Evolutionary conservation across 37 sponge, comb jelly and placozoan genomes (phyloP).

Genomic region (Cladorhizidae sp.): DNA sequence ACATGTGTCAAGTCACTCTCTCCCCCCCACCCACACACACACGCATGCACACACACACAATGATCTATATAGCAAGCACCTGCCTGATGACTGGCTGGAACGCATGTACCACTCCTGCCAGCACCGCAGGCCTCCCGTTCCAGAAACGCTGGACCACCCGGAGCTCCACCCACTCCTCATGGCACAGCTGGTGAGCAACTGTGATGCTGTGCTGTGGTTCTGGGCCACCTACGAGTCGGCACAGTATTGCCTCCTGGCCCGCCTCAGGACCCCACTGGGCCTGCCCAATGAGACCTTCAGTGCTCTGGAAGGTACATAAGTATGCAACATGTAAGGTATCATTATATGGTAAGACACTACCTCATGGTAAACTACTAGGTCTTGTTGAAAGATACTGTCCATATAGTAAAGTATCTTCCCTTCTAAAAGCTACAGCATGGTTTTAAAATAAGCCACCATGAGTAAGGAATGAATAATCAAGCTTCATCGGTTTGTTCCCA

Average conservation of each 20-base stretch:
- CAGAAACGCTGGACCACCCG: constrained; percentile 64
- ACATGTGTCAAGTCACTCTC: too few relatives aligned
- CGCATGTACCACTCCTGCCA: constrained; percentile 92
- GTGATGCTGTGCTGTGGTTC: constrained; percentile 94
- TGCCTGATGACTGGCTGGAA: constrained; percentile 95
- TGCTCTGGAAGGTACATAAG: constrained; percentile 71
- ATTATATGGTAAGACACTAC: too few relatives aligned
- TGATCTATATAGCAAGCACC: constrained; percentile 77
- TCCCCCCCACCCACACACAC: too few relatives aligned
- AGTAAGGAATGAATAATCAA: too few relatives aligned
- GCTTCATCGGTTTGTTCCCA: too few relatives aligned
- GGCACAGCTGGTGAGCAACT: constrained; percentile 75
- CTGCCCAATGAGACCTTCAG: constrained; percentile 88
- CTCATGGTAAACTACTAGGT: too few relatives aligned
- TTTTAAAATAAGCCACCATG: too few relatives aligned
- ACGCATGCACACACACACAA: too few relatives aligned
- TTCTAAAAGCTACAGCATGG: too few relatives aligned
- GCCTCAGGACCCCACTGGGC: constrained; percentile 92
- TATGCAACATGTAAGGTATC: not conserved
- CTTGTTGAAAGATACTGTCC: too few relatives aligned
- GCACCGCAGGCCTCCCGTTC: constrained; percentile 56
- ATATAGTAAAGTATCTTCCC: too few relatives aligned
- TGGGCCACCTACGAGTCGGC: constrained; percentile 94
- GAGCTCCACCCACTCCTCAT: constrained; percentile 79
- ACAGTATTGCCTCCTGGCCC: constrained; percentile 86